Evolutionary conservation across 2,113 vertebrate genomes (phyloP).

Genomic region (Ammodytes marinus): DNA sequence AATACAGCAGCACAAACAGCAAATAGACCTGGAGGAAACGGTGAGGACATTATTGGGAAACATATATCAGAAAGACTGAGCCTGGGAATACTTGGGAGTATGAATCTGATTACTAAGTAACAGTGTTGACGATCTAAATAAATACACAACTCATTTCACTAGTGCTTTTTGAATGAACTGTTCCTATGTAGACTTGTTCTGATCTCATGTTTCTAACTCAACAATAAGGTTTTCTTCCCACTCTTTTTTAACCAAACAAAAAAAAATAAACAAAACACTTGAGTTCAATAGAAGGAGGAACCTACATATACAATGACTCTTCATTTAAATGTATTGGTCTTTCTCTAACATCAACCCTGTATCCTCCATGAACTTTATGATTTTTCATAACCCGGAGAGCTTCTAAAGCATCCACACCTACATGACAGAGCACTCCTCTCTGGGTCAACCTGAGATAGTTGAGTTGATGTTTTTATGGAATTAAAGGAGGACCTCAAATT

Average conservation of each 20-base stretch:
- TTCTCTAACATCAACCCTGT: conserved; percentile 52
- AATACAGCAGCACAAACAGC: conserved; percentile 74
- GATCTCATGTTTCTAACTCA: conserved; percentile 35
- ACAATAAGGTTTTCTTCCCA: conserved; percentile 2
- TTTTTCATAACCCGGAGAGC: conserved; percentile 32
- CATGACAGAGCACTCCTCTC: conserved; percentile 19
- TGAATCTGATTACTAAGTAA: conserved; percentile 39
- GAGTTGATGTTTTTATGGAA: conserved; percentile 29
- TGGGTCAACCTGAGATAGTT: conserved; percentile 59
- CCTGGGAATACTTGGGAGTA: conserved; percentile 53
- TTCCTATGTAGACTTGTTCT: conserved; percentile 26
- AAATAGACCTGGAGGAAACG: conserved; percentile 53
- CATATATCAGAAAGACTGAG: conserved; percentile 46
- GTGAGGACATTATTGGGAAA: conserved; percentile 3
- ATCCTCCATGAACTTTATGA: conserved; percentile 52
- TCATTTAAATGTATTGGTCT: conserved; percentile 31
- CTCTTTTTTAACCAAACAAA: conserved; percentile 5
- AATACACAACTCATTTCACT: conserved; percentile 66
- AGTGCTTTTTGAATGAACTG: conserved; percentile 37
- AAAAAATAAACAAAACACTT: neutral
- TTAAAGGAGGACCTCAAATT: conserved; percentile 20
- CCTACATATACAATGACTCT: conserved; percentile 23
- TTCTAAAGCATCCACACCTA: neutral
- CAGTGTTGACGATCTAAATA: conserved; percentile 67
- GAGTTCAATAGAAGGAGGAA: conserved; percentile 35